A percentile compares a stretch with the other conserved stretches of the same genome.
These are phyloP conservation scores for Parambassis ranga DNA, from an alignment of 2,797 vertebrate species.

Conservation along the genomic window DNA sequence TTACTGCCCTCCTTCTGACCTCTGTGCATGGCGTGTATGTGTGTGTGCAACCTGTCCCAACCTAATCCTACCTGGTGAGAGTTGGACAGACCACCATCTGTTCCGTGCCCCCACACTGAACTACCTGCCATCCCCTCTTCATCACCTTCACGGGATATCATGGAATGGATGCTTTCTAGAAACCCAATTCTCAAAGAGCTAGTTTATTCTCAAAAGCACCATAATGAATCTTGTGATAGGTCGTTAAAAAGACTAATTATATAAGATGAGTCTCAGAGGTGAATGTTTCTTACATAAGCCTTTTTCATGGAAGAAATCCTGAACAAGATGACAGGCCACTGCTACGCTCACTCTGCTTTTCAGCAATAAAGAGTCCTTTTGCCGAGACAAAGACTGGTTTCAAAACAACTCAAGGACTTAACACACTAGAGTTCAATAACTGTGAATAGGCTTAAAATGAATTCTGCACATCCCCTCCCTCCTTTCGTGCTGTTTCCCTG, in stretches of 20 bases:
- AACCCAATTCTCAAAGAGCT: conserved; percentile 6
- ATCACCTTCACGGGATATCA: conserved; percentile 34
- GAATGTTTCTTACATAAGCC: conserved; percentile 15
- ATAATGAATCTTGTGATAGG: conserved; percentile 12
- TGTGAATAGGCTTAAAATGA: conserved; percentile 57
- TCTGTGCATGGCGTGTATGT: conserved; percentile 10
- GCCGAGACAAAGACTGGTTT: conserved; percentile 48
- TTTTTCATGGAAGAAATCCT: conserved; percentile 14
- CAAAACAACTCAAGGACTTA: conserved; percentile 54
- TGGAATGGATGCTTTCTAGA: conserved; percentile 2
- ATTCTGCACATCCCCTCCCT: conserved; percentile 30
- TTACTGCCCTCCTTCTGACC: conserved; percentile 45
- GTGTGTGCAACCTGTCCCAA: conserved; percentile 35
- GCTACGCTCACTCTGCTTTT: conserved; percentile 12
- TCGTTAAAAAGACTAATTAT: conserved; percentile 27
- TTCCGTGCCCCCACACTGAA: conserved; percentile 50
- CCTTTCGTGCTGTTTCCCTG: conserved; percentile 6
- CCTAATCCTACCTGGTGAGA: conserved; percentile 51
- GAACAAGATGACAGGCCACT: neutral
- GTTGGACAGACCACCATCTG: conserved; percentile 73
- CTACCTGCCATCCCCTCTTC: conserved; percentile 51
- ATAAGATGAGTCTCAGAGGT: conserved; percentile 12
- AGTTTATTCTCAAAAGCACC: conserved; percentile 1
- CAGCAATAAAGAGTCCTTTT: conserved; percentile 25
- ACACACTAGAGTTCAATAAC: conserved; percentile 43